Evolutionary conservation across 2,113 vertebrate species (phyloP).

Genomic region (Hyaena hyaena): DNA sequence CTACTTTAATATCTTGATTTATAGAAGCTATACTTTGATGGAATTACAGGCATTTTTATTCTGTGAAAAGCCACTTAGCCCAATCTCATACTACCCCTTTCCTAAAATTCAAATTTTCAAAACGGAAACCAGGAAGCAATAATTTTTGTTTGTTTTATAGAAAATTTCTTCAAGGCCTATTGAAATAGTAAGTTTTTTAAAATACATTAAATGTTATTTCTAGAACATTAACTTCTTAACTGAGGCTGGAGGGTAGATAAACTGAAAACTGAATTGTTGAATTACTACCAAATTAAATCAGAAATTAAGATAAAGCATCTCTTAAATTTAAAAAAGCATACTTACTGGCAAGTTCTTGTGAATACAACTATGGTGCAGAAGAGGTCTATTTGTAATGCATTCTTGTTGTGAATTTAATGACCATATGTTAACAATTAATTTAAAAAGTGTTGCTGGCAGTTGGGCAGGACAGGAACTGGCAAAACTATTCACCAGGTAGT

Average conservation of each 20-base stretch:
- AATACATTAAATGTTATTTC: conserved; percentile 14
- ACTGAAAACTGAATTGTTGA: not conserved
- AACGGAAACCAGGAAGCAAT: not conserved
- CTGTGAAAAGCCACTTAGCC: not conserved
- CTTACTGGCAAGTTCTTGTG: conserved; percentile 24
- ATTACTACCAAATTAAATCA: conserved; percentile 12
- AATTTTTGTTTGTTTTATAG: not conserved
- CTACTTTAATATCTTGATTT: conserved; percentile 22
- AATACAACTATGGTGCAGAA: not conserved
- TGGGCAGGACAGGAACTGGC: conserved; percentile 40
- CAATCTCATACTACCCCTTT: not conserved
- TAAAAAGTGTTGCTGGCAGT: conserved; percentile 59
- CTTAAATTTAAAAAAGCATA: conserved; percentile 53
- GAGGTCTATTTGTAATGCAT: not conserved
- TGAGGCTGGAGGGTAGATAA: not conserved
- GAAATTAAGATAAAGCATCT: conserved; percentile 35
- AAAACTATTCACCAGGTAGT: not conserved
- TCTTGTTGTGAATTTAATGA: conserved; percentile 49
- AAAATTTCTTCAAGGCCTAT: not conserved
- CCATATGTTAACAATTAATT: conserved; percentile 72
- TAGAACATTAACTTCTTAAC: not conserved
- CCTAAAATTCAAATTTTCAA: not conserved
- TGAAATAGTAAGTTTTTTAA: not conserved
- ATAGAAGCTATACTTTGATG: not conserved
- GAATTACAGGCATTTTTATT: conserved; percentile 28